Base-by-base conservation (phyloP, 2,888 invertebrate species). In the Eilema griseolum region DNA sequence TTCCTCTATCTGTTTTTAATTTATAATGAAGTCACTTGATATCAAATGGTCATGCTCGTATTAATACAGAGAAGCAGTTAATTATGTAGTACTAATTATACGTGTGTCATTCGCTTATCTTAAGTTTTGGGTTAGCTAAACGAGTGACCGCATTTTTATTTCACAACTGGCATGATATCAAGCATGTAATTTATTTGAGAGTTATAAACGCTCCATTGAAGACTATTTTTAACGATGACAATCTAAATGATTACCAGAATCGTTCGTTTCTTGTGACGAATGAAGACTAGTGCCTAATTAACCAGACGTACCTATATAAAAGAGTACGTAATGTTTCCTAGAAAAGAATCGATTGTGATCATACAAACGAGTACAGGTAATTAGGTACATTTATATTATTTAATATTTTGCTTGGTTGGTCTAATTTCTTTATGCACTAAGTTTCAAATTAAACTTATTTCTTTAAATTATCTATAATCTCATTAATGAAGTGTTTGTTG, bases 101-200 rank as follows among this genome's bases (percentile, higher is more conserved):
- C 33, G 69, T 84, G 82, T 84, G 79, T 81, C 72, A 74, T 75
- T 74, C 69, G 72, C 79, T 83, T 84, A 84, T 83, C 85, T 83
- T 11, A 23, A 74, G 61, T 73, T 79, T n/a, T 68, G 72, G 72
- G 64, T 69, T 66, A 81, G 69, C 71, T 74, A 72, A 74, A 64
- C 59, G 67, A 69, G 61, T 82, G 79, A 70, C 81, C 76, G 74
- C 74, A 77, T 81, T 82, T 81, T 77, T 77, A 74, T 83, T 83
- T 79, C 79, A 78, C 72, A 81, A 80, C 73, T 72, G 37, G 66
- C 46, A 37, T 70, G 74, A 71, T 70, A 70, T 72, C 66, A 78
- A 56, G 61, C 67, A 72, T 68, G 70, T 14, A 61, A 31, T 52
- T 72, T 72, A 68, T 77, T 67, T 70, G 20, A 72, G 60, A 16